Base-by-base conservation (phyloP, 2,113 vertebrate genomes). In the Strix aluco region DNA sequence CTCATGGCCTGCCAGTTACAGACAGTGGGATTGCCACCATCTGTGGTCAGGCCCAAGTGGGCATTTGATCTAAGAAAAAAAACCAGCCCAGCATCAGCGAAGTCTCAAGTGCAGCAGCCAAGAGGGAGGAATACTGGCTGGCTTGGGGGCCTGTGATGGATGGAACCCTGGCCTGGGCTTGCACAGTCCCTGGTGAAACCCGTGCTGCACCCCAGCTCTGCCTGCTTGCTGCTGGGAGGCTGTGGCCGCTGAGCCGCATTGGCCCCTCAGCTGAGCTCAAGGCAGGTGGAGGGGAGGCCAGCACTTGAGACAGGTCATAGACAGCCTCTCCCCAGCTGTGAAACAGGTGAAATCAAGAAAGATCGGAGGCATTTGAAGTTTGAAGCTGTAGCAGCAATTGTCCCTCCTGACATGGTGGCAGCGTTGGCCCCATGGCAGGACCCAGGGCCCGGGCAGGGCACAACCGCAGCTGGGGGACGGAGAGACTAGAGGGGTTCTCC, bases 331-430 rank as follows among this genome's bases (percentile, higher is more conserved):
- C 4, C 7, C 0, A 1, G 30, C 22, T 3, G 3, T 13, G 15
- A 49, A 88, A 59, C 0, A 10, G 13, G 18, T 23, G 44, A 70
- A 70, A 81, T 27, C 12, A 49, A 63, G 14, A 15, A 34, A 74
- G 42, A 36, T 15, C 0, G 1, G 51, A 42, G 36, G 20, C 1
- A 0, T 32, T 65, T 15, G 36, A 0, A 11, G 32, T 40, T 75
- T 55, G 30, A 46, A 46, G 29, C 30, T 52, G 13, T 15, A 51
- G 62, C 38, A 2, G 1, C 44, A 26, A 9, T 73, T 77, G 16
- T 51, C 17, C 21, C 25, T 81, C n/a, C 27, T 0, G 0, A 40
- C 6, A 3, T 1, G 11, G 46, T 11, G 8, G 30, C 0, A 4
- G 29, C 9, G 10, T 6, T 29, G 44, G 21, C 34, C 20, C 34